Evolutionary conservation across 2,797 vertebrate species (phyloP), one percentile per base, ranked within the genome.

Genomic region (Pantherophis vulpinus): DNA sequence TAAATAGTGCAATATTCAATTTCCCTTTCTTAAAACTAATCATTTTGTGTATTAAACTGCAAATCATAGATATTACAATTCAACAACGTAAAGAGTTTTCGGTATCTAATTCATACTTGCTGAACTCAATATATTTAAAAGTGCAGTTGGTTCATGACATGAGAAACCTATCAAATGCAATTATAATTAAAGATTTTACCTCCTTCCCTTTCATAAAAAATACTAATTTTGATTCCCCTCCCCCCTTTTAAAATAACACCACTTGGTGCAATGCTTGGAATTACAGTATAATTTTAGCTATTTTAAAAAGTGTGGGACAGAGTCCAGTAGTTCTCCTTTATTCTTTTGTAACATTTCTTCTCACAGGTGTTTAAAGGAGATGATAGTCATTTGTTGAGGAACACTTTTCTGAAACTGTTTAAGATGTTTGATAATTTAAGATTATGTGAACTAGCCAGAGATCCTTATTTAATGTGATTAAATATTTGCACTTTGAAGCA

Each of bases 311-410:
- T 0, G 0, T 93, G 54, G 47, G 90, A 90, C 13, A 86, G 63
- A 88, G 79, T 95, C 42, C 92, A 91, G 87, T 87, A 93, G 70
- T 94, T 95, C 95, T 92, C 66, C 23, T 86, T 27, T 70, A 4
- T 32, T 94, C 94, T 96, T 86, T 92, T 42, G 87, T 54, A 3
- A 51, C 3, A 42, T 14, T 91, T 93, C 93, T 93, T 55, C 6
- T 56, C 29, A 9, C 23, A 42, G 37, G 16, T 88, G 87, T 13
- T 5, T 51, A 0, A 83, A 91, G 23, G 51, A 47, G 79, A 92
- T 32, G 83, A 54, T 32, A 91, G 83, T 29, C 25, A 27, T 42
- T 87, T 51, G 60, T 88, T 63, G 27, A 54, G 8, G 58, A n/a
- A 88, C 37, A 87, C n/a, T 74, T 60, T 83, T 51, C 5, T 93